These are phyloP conservation scores for Cryptoprocta ferox DNA, from an alignment of 2,797 vertebrate genomes.

Conservation along the genomic window DNA sequence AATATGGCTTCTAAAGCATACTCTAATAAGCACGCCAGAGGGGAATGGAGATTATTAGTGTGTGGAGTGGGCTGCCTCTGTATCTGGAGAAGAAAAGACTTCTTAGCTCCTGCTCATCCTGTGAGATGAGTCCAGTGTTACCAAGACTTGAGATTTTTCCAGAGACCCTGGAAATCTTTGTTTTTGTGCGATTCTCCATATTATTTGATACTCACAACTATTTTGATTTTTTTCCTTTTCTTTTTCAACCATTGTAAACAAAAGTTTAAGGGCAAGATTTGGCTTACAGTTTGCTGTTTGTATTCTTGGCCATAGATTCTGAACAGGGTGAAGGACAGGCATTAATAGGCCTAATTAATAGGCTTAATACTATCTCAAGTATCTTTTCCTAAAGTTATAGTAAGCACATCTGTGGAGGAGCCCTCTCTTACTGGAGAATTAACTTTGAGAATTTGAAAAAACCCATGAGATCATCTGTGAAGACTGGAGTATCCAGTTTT, in stretches of 20 bases:
- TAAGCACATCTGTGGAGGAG: neutral
- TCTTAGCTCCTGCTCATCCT: neutral
- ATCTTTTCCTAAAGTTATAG: neutral
- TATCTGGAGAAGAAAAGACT: neutral
- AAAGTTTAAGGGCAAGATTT: neutral
- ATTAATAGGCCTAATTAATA: neutral
- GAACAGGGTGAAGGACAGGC: neutral
- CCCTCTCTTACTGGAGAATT: neutral
- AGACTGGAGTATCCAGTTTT: neutral
- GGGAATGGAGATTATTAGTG: neutral
- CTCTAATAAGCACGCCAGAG: neutral
- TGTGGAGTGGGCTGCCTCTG: neutral
- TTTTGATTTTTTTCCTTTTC: neutral
- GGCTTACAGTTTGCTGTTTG: neutral
- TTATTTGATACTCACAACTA: neutral
- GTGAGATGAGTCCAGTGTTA: neutral
- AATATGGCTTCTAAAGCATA: neutral
- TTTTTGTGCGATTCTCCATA: neutral
- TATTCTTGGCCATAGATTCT: neutral
- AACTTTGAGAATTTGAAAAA: conserved; percentile 34
- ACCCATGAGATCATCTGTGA: neutral
- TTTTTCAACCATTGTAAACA: neutral
- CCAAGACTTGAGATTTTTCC: neutral
- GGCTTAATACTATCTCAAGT: neutral
- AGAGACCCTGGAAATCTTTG: neutral